phyloP scores from a whole-genome alignment of 2,113 vertebrate species.

The Paradoxurus hermaphroditus region DNA sequence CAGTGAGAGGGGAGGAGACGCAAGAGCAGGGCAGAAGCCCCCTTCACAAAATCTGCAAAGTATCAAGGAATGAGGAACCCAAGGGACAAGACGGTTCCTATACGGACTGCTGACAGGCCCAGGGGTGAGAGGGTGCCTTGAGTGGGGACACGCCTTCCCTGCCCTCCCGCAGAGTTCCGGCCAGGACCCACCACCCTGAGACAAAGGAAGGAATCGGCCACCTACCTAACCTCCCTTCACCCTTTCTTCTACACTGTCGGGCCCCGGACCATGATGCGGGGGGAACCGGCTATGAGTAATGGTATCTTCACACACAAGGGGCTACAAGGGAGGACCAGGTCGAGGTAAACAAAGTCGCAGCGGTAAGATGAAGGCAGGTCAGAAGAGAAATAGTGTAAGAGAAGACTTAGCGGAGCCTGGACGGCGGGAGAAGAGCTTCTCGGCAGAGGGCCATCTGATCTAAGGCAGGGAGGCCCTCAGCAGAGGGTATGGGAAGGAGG shows the following conservation, averaged over 20 bases:
- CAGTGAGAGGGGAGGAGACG: neutral
- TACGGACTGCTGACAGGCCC: neutral
- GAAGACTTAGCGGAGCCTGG: neutral
- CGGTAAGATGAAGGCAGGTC: neutral
- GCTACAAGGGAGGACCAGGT: neutral
- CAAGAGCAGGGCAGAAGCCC: neutral
- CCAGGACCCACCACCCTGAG: neutral
- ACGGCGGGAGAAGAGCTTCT: neutral
- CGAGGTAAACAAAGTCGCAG: neutral
- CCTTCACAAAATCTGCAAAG: neutral
- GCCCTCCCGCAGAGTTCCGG: neutral
- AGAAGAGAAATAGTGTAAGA: neutral
- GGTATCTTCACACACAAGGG: neutral
- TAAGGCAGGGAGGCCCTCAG: neutral
- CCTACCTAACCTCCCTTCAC: neutral
- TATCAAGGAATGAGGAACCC: neutral
- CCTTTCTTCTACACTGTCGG: neutral
- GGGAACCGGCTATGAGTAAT: neutral
- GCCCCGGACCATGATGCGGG: neutral
- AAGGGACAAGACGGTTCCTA: neutral
- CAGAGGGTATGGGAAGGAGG: neutral
- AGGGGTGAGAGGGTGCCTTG: neutral
- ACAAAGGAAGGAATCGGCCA: constrained; percentile 6
- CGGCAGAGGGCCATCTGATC: neutral
- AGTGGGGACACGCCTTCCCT: neutral